A percentile compares a stretch with the other conserved stretches of the same genome.
Evolutionary conservation across 1,140 invertebrate genomes (phyloP).

Genomic region (Drosophila pandora): DNA sequence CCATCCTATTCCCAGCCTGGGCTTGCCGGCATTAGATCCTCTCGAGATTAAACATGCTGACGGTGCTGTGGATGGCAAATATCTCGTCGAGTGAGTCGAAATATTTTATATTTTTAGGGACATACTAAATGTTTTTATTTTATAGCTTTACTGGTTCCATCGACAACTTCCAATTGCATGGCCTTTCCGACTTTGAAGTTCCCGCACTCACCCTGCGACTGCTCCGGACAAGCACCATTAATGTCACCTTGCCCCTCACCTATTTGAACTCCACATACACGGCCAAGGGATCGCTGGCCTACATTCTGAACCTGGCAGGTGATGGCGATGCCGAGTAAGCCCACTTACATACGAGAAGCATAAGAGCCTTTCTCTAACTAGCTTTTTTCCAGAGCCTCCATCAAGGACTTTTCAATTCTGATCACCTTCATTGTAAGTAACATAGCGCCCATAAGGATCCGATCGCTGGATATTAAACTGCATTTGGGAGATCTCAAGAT

Average conservation of each 20-base stretch:
- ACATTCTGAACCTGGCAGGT: constrained; percentile 68
- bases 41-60: constrained; percentile 45
- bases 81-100: constrained; percentile 66
- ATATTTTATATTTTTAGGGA: neutral
- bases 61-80: constrained; percentile 59
- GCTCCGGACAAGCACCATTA: constrained; percentile 44
- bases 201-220: constrained; percentile 41
- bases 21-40: constrained; percentile 72
- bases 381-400: constrained; percentile 28
- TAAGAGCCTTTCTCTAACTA: neutral
- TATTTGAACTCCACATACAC: constrained; percentile 68
- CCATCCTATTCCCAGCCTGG: constrained; percentile 74
- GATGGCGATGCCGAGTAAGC: constrained; percentile 75
- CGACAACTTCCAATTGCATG: constrained; percentile 60
- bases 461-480: constrained; percentile 50
- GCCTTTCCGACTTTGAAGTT: constrained; percentile 67
- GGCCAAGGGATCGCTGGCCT: constrained; percentile 72
- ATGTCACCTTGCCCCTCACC: constrained; percentile 64
- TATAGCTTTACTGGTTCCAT: constrained; percentile 67
- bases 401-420: constrained; percentile 45
- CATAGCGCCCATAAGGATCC: constrained; percentile 41
- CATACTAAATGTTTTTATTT: neutral
- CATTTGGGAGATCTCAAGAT: constrained; percentile 59
- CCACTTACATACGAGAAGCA: no score
- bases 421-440: constrained; percentile 55